These are phyloP conservation scores for Labia minor DNA, from an alignment of 2,888 invertebrate species.

Conservation along the genomic window DNA sequence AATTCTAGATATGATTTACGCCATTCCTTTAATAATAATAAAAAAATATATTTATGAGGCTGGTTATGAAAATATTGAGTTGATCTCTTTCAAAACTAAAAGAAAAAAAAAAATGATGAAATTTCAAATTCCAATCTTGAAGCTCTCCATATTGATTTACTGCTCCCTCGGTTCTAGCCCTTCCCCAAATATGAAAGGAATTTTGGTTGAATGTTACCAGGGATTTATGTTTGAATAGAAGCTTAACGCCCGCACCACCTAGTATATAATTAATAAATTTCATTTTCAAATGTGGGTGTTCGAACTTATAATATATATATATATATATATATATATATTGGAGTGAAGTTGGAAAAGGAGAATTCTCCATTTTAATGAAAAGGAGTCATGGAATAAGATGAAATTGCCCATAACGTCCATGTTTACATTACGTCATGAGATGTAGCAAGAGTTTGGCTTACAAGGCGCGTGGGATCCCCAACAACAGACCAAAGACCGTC, in stretches of 20 bases:
- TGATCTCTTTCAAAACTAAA: no score
- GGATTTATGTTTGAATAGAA: background rate
- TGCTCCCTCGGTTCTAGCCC: background rate
- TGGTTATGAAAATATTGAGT: no score
- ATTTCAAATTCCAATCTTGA: no score
- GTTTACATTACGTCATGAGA: background rate
- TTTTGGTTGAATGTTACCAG: background rate
- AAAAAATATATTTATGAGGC: no score
- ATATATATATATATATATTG: no score
- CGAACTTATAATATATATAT: background rate
- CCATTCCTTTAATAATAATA: no score
- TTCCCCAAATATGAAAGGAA: background rate
- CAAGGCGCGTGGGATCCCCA: background rate
- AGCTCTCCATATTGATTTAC: no score
- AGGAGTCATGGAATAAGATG: background rate
- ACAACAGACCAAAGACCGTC: conserved; percentile 2
- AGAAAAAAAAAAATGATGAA: no score
- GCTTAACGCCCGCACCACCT: background rate
- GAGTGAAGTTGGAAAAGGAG: background rate
- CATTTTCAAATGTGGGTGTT: background rate
- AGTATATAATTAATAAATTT: conserved; percentile 8
- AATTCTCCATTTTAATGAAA: background rate
- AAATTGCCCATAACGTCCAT: background rate
- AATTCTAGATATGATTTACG: no score
- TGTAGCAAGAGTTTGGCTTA: background rate